Conservation (phyloP, 2,113 vertebrate genomes). For the Phoenicopterus ruber region DNA sequence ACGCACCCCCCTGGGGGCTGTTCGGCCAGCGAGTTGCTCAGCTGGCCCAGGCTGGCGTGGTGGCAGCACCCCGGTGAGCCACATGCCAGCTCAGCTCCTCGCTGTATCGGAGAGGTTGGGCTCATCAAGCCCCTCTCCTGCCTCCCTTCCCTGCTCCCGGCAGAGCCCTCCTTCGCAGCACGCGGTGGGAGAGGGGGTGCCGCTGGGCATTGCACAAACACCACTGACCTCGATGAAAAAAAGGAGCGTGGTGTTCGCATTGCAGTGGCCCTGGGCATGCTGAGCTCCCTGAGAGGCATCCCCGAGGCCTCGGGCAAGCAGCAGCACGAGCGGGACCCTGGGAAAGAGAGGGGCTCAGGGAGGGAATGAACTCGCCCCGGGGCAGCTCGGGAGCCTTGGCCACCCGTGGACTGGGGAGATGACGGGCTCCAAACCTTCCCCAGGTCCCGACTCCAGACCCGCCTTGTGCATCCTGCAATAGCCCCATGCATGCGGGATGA, state of each 20-base stretch:
- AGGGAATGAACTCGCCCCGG: background rate
- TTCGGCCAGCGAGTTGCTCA: fast-evolving
- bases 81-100: background rate
- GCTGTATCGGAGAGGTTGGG: fast-evolving
- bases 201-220: background rate
- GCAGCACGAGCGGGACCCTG: background rate
- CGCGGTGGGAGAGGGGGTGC: fast-evolving
- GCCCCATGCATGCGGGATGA: fast-evolving
- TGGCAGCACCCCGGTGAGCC: background rate
- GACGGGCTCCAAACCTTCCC: background rate
- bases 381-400: background rate
- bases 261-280: background rate
- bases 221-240: background rate
- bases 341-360: background rate
- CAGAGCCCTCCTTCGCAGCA: background rate
- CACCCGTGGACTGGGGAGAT: background rate
- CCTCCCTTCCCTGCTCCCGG: background rate
- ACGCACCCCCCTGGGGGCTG: fast-evolving
- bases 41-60: background rate
- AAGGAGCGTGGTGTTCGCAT: background rate
- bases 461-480: fast-evolving
- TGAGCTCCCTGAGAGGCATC: background rate
- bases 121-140: background rate
- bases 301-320: background rate
- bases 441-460: background rate